A percentile compares a stretch with the other conserved stretches of the same genome.
Evolutionary conservation across 2,888 invertebrate genomes (phyloP).

Genomic region (Ferrisia virgata): DNA sequence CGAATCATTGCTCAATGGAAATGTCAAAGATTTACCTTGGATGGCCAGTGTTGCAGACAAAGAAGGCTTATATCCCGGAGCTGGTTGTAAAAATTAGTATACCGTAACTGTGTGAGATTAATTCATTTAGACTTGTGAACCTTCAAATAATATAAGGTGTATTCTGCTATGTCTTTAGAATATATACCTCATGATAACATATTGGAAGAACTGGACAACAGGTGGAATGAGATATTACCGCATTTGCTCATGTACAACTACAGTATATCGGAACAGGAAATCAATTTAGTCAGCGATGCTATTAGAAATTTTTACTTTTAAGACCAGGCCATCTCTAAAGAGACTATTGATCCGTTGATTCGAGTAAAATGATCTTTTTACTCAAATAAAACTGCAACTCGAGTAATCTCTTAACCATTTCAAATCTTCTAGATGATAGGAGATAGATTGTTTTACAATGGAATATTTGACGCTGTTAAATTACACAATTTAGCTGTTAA

Average conservation of each 20-base stretch:
- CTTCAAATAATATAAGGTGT: too few relatives aligned
- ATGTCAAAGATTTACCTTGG: slow-evolving; percentile 67
- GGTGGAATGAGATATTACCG: slow-evolving; percentile 50
- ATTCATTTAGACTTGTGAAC: too few relatives aligned
- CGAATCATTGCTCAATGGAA: slow-evolving; percentile 60
- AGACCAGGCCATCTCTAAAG: not conserved
- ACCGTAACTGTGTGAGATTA: too few relatives aligned
- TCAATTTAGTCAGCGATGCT: not conserved
- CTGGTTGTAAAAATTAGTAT: slow-evolving; percentile 55
- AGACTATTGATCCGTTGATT: not conserved
- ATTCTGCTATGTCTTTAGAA: slow-evolving; percentile 47
- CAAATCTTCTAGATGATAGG: slow-evolving; percentile 50
- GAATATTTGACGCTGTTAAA: slow-evolving; percentile 50
- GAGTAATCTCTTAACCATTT: not conserved
- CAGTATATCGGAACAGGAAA: slow-evolving; percentile 47
- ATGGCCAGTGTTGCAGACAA: slow-evolving; percentile 64
- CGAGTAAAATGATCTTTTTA: not conserved
- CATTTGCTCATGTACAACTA: slow-evolving; percentile 51
- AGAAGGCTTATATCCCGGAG: slow-evolving; percentile 72
- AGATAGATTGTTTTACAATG: slow-evolving; percentile 51
- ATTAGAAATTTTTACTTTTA: not conserved
- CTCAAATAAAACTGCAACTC: not conserved
- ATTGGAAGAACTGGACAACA: slow-evolving; percentile 48
- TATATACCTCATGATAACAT: slow-evolving; percentile 47
- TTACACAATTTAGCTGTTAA: slow-evolving; percentile 49